A percentile compares a stretch with the other conserved stretches of the same genome.
phyloP scores from a whole-genome alignment of 2,113 vertebrate genomes.

The Manacus vitellinus region DNA sequence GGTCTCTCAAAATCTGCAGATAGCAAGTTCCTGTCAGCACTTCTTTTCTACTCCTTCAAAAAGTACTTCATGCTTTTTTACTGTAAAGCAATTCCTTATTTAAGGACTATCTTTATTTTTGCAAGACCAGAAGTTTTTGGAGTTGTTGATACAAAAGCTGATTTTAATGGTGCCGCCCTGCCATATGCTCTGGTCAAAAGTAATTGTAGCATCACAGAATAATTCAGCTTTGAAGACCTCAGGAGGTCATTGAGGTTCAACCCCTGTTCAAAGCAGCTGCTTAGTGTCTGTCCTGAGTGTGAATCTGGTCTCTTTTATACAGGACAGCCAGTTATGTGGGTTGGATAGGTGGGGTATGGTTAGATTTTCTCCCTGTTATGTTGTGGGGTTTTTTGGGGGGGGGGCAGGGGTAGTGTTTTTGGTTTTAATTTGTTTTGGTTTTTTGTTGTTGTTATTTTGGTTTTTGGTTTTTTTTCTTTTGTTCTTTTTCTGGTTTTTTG shows the following conservation, averaged over 20 bases:
- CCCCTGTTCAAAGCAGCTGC: not conserved
- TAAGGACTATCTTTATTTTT: not conserved
- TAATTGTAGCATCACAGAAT: not conserved
- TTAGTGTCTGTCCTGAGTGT: not conserved
- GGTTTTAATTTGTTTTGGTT: not conserved
- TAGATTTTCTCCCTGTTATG: accelerated
- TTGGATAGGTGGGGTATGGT: accelerated
- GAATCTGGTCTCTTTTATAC: not conserved
- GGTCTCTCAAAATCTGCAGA: not conserved
- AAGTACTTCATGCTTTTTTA: not conserved
- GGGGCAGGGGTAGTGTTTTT: not conserved
- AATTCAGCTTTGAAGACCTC: not conserved
- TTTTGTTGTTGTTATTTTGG: not conserved
- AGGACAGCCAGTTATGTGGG: not conserved
- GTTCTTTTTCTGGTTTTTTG: not conserved
- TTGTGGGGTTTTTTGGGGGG: not conserved
- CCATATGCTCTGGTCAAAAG: not conserved
- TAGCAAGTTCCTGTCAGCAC: not conserved
- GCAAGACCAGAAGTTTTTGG: not conserved
- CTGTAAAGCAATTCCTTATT: not conserved
- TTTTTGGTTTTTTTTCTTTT: not conserved
- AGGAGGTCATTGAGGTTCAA: not conserved
- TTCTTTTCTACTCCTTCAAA: not conserved
- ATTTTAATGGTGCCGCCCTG: not conserved
- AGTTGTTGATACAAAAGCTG: not conserved